Percentiles rank a stretch among this genome's conserved stretches.
These are phyloP conservation scores for Ciconia boyciana DNA, from an alignment of 2,113 vertebrate species.

Conservation along the genomic window DNA sequence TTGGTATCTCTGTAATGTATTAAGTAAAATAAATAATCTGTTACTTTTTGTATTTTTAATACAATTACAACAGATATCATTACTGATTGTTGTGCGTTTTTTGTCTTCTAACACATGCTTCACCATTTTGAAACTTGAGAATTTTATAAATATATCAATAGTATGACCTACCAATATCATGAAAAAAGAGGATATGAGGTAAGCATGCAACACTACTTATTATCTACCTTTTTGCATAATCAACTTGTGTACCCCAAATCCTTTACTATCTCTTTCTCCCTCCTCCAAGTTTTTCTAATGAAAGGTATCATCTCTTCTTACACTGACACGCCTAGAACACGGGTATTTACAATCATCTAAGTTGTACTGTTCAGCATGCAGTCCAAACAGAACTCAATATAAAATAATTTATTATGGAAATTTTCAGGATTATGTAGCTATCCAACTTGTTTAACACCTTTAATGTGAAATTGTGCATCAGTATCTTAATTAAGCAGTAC, in stretches of 20 bases:
- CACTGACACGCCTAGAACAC: neutral
- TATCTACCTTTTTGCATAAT: neutral
- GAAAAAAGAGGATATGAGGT: neutral
- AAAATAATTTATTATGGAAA: neutral
- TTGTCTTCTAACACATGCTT: neutral
- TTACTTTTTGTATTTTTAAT: neutral
- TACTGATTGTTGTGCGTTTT: neutral
- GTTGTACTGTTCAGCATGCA: neutral
- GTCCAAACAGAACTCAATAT: neutral
- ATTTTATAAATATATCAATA: neutral
- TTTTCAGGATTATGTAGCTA: neutral
- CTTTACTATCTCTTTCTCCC: neutral
- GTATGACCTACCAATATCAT: neutral
- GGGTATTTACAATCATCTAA: neutral
- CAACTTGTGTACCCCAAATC: neutral
- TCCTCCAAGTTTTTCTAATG: neutral
- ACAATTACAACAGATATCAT: neutral
- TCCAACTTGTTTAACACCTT: neutral
- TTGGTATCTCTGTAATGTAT: conserved; percentile 41
- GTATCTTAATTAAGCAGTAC: neutral
- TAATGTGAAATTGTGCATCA: neutral
- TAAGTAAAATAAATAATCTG: neutral
- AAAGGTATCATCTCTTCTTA: neutral
- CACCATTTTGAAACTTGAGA: neutral
- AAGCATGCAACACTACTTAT: neutral